Conservation (phyloP, 1,140 invertebrate species). For the Sesamia nonagrioides region DNA sequence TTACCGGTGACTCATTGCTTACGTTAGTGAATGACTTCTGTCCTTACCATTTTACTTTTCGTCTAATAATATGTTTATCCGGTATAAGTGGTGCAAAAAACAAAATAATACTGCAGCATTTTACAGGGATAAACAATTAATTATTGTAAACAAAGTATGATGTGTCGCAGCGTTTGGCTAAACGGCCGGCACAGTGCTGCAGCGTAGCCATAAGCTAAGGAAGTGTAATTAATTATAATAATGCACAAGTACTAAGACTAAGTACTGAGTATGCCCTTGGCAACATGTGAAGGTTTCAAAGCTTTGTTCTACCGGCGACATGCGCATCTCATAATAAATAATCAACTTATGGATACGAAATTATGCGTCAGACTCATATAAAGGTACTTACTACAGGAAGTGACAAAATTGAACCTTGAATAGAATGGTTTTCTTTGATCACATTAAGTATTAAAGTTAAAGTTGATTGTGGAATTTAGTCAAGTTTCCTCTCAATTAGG, state of each 20-base stretch:
- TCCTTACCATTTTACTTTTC: conserved; percentile 12
- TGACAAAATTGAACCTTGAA: neutral
- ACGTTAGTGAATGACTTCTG: conserved; percentile 35
- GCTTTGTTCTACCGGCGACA: conserved; percentile 48
- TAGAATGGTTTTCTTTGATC: too few relatives aligned
- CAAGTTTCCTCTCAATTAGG: too few relatives aligned
- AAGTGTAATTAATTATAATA: conserved; percentile 65
- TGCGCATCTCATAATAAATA: conserved; percentile 52
- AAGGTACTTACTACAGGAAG: neutral
- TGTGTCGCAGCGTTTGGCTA: neutral
- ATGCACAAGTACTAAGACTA: conserved; percentile 33
- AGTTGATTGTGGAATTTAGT: too few relatives aligned
- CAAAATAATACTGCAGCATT: neutral
- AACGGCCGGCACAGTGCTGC: neutral
- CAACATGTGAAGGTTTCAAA: conserved; percentile 52
- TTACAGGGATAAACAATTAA: neutral
- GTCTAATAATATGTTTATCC: conserved; percentile 26
- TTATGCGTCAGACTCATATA: conserved; percentile 22
- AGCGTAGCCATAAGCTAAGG: conserved; percentile 40
- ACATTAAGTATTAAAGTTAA: too few relatives aligned
- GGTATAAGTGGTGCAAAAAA: neutral
- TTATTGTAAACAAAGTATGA: neutral
- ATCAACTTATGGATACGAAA: conserved; percentile 49
- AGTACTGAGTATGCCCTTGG: conserved; percentile 54
- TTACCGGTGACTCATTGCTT: conserved; percentile 40